Conservation (phyloP, 2,113 vertebrate genomes). For the Hippoglossus stenolepis region DNA sequence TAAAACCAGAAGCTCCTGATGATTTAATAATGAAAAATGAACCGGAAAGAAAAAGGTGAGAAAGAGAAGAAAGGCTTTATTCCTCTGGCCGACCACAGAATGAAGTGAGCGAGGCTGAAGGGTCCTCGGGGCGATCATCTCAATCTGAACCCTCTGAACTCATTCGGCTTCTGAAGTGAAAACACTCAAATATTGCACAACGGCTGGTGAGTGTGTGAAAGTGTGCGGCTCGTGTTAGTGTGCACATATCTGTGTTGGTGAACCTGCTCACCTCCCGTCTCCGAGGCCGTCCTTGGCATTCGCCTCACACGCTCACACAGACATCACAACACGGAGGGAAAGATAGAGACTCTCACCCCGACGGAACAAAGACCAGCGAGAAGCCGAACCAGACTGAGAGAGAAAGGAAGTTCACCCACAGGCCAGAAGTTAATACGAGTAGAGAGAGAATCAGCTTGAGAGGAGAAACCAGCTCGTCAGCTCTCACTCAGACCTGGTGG, state of each 20-base stretch:
- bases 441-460: conserved; percentile 37
- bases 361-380: not conserved
- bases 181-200: conserved; percentile 1
- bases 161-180: not conserved
- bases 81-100: not conserved
- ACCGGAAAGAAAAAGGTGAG: not conserved
- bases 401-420: conserved; percentile 37
- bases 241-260: conserved; percentile 3
- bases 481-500: not conserved
- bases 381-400: not conserved
- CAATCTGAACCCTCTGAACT: conserved; percentile 25
- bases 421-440: conserved; percentile 24
- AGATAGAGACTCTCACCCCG: not conserved
- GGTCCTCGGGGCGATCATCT: not conserved
- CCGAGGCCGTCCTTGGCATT: conserved; percentile 43
- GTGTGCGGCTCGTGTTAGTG: not conserved
- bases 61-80: not conserved
- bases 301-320: conserved; percentile 24
- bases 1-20: no score
- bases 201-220: not conserved
- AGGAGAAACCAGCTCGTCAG: conserved; percentile 12
- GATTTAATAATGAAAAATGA: no score
- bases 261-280: conserved; percentile 41
- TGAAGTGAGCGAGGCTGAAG: no score
- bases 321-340: conserved; percentile 28